phyloP scores from a whole-genome alignment of 64 coral and sea anemone species.

The Pocillopora damicornis region DNA sequence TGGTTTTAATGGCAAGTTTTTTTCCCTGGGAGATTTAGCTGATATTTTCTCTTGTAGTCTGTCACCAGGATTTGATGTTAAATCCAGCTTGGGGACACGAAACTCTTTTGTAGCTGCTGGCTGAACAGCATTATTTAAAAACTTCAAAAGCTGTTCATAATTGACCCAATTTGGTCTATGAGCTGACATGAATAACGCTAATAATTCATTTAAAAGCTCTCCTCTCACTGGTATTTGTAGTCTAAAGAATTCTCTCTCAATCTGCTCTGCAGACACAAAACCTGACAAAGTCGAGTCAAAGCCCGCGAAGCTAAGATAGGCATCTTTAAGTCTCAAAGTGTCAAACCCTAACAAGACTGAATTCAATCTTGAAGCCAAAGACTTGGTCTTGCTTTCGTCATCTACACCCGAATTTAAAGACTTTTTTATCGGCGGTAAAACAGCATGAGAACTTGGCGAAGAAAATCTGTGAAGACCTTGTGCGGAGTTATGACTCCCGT shows the following conservation, averaged over 20 bases:
- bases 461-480: conserved; percentile 13
- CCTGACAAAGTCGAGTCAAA: conserved; percentile 85
- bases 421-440: conserved; percentile 76
- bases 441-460: neutral
- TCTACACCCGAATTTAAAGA: neutral
- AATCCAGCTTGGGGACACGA: conserved; percentile 49
- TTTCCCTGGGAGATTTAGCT: conserved; percentile 26
- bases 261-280: conserved; percentile 70
- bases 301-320: conserved; percentile 64
- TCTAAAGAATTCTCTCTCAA: conserved; percentile 57
- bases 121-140: conserved; percentile 57
- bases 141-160: conserved; percentile 87
- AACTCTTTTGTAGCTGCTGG: conserved; percentile 23
- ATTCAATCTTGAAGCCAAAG: neutral
- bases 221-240: conserved; percentile 56
- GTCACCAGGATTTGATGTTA: conserved; percentile 42
- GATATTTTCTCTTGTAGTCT: conserved; percentile 43
- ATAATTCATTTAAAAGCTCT: conserved; percentile 33
- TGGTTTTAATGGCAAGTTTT: conserved; percentile 66
- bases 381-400: neutral
- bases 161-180: conserved; percentile 81
- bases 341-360: conserved; percentile 37
- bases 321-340: conserved; percentile 58
- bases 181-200: conserved; percentile 71
- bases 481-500: neutral